A percentile compares a stretch with the other conserved stretches of the same genome.
Conservation (phyloP, 1,140 invertebrate species). For the Dendroctonus valens region DNA sequence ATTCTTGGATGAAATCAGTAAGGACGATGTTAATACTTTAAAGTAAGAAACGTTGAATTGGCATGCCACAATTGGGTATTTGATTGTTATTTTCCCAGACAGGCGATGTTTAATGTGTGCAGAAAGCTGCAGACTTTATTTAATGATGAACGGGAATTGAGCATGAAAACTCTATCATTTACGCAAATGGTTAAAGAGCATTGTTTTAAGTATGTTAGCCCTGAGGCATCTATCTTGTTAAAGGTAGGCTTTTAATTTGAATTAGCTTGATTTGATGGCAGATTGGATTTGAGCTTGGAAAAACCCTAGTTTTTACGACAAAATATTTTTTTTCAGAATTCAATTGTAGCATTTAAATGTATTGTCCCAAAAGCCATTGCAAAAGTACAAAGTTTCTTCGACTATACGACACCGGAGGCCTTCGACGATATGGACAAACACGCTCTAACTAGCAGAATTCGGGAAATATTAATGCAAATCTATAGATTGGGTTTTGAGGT, state of each 20-base stretch:
- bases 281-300: neutral
- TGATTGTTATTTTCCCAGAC: conserved; percentile 44
- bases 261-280: neutral
- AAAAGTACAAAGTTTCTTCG: conserved; percentile 62
- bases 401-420: conserved; percentile 56
- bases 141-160: conserved; percentile 73
- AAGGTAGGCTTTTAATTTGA: conserved; percentile 10
- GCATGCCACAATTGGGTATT: neutral
- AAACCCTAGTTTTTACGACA: too few species aligned
- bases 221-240: conserved; percentile 53
- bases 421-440: conserved; percentile 54
- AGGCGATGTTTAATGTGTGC: conserved; percentile 67
- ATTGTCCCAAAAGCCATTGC: conserved; percentile 62
- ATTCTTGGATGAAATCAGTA: conserved; percentile 36
- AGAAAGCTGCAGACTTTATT: conserved; percentile 77
- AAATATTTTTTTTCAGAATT: conserved; percentile 51
- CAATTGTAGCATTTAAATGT: conserved; percentile 61
- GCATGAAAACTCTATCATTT: conserved; percentile 76
- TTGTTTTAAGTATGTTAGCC: conserved; percentile 59
- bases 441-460: conserved; percentile 60
- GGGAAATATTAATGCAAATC: conserved; percentile 82
- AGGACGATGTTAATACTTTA: conserved; percentile 39
- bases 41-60: conserved; percentile 38
- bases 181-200: conserved; percentile 68
- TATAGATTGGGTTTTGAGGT: conserved; percentile 88